Evolutionary conservation across 2,888 invertebrate species (phyloP), one percentile per base, ranked within the genome.

Genomic region (Drosophila hamatofila): DNA sequence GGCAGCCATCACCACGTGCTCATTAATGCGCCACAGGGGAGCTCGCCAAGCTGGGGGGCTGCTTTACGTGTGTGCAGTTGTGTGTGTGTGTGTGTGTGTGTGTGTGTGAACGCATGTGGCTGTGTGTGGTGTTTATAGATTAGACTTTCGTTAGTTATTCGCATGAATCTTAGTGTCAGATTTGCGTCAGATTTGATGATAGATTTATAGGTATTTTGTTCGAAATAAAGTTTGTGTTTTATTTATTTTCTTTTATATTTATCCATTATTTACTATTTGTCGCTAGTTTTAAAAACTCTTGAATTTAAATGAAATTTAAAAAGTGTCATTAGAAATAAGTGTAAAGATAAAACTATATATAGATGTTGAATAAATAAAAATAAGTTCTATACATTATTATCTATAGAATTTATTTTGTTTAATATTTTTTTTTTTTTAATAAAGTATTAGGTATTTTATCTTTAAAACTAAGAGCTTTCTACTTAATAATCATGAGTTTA

Each of bases 1-100:
- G 78, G 68, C 62, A 79, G 58, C 46, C 52, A 44, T 27, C 61
- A 42, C 55, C 80, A 80, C 71, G 71, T 75, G 77, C 71, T 80
- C 80, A 77, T 77, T 77, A 77, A 77, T 66, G 66, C 55, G 51
- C 37, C 72, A 33, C 66, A 60, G 58, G 65, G 57, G 57, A 54
- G 48, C 21, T 42, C 33, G 18, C 37, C 37, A 14, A 48, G 21
- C n/a, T n/a, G 48, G 39, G 39, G 30, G 6, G 21, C 1, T 16
- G 41, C 30, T 3, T 11, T 25, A 42, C 25, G 35, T 52, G 59
- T 74, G 67, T 72, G 60, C 72, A 70, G 21, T 72, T 49, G 25
- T 2, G 25, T 48, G 27, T 30, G 33, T 18, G 18, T 14, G 14
- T 51, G 12, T 54, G 42, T 42, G 46, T 46, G 16, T 56, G 42